phyloP scores from a whole-genome alignment of 2,113 vertebrate genomes.

The Callocephalon fimbriatum region DNA sequence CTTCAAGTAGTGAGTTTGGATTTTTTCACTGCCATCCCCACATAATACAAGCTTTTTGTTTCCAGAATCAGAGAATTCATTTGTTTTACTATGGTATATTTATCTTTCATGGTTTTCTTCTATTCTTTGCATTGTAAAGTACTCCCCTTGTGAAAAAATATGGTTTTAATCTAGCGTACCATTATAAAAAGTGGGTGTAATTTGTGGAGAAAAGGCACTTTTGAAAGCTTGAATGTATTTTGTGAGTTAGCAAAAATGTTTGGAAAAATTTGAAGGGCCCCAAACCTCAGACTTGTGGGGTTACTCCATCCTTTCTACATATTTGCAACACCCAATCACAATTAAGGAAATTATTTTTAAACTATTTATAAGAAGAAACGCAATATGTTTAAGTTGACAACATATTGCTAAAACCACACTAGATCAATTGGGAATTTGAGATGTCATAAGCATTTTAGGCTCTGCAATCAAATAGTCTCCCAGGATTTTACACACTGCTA shows the following conservation, averaged over 20 bases:
- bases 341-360: conserved; percentile 29
- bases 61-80: not conserved
- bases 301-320: not conserved
- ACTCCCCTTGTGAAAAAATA: not conserved
- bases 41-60: not conserved
- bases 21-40: not conserved
- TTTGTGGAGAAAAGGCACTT: not conserved
- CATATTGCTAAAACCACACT: conserved; percentile 56
- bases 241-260: conserved; percentile 21
- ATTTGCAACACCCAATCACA: conserved; percentile 24
- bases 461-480: conserved; percentile 70
- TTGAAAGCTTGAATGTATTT: not conserved
- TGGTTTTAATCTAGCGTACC: not conserved
- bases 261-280: not conserved
- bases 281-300: not conserved
- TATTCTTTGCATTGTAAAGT: not conserved
- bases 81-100: not conserved
- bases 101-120: not conserved
- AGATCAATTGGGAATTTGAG: conserved; percentile 63
- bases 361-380: conserved; percentile 38
- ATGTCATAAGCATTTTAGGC: conserved; percentile 70
- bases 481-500: conserved; percentile 77
- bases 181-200: not conserved
- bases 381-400: conserved; percentile 55
- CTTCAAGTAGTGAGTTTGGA: not conserved